Evolutionary conservation across 2,113 vertebrate species (phyloP).

Genomic region (Clarias batrachus): DNA sequence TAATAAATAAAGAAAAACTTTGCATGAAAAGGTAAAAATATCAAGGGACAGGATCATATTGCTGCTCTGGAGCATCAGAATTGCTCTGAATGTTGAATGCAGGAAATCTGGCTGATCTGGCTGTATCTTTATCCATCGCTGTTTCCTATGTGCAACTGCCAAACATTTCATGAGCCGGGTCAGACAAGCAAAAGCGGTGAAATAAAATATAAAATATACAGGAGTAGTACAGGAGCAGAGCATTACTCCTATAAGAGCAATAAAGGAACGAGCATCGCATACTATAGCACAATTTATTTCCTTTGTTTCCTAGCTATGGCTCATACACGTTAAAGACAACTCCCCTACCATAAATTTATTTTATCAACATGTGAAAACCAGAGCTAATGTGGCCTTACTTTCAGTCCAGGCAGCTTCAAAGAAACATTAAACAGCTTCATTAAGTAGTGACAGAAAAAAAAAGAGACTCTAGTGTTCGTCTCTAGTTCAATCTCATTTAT

Average conservation of each 20-base stretch:
- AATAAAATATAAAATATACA: neutral
- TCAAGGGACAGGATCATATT: neutral
- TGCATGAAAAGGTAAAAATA: neutral
- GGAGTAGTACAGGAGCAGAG: neutral
- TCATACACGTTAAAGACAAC: neutral
- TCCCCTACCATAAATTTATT: neutral
- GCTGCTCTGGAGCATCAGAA: neutral
- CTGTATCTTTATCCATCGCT: neutral
- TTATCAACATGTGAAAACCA: constrained; percentile 3
- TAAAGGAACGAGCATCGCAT: neutral
- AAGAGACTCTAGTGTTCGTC: neutral
- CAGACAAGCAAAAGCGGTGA: neutral
- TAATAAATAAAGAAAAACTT: neutral
- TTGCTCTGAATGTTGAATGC: neutral
- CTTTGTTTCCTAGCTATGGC: neutral
- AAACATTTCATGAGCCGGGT: neutral
- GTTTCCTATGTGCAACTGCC: neutral
- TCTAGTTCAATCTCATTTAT: neutral
- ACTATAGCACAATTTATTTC: neutral
- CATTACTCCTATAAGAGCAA: neutral
- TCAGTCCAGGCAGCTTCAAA: neutral
- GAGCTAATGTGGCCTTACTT: neutral
- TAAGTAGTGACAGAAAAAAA: neutral
- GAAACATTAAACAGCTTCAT: neutral
- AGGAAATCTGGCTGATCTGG: neutral